Percentiles rank a stretch among this genome's conserved stretches.
Conservation (phyloP, 2,888 invertebrate species). For the Megalurothrips usitatus region DNA sequence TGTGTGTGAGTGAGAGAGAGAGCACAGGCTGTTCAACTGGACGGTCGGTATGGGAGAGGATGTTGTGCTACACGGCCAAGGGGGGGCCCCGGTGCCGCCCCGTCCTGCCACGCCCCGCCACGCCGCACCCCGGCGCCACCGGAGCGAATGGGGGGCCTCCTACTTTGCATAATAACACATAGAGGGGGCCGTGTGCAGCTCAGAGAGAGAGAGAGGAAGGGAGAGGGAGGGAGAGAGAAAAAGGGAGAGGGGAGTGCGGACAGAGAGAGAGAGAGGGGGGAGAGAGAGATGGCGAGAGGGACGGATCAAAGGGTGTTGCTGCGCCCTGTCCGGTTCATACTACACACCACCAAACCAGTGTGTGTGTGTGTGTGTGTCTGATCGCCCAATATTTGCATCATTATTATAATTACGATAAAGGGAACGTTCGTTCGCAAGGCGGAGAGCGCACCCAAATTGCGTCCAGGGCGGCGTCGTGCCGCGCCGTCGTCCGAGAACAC, state of each 20-base stretch:
- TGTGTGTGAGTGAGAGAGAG: no score
- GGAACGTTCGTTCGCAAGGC: not conserved
- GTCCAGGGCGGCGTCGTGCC: not conserved
- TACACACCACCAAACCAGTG: not conserved
- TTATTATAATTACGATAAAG: conserved; percentile 23
- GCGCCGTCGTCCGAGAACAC: no score
- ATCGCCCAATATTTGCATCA: conserved; percentile 23
- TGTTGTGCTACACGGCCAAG: conserved; percentile 9
- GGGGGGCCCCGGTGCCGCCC: not conserved
- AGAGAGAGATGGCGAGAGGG: no score
- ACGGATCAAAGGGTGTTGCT: no score
- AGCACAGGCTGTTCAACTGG: no score
- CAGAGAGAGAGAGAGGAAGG: conserved; percentile 15
- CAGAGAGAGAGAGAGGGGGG: no score
- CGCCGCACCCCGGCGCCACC: conserved; percentile 8
- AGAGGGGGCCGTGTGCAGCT: not conserved
- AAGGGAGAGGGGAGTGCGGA: not conserved
- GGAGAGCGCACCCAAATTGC: not conserved
- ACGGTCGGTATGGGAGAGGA: not conserved
- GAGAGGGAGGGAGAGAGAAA: not conserved
- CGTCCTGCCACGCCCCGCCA: not conserved
- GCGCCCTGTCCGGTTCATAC: not conserved
- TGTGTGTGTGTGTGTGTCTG: not conserved
- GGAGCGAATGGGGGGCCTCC: conserved; percentile 6
- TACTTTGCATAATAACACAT: conserved; percentile 25